phyloP scores from a whole-genome alignment of 2,797 vertebrate species.

The Ctenopoma multispine region DNA sequence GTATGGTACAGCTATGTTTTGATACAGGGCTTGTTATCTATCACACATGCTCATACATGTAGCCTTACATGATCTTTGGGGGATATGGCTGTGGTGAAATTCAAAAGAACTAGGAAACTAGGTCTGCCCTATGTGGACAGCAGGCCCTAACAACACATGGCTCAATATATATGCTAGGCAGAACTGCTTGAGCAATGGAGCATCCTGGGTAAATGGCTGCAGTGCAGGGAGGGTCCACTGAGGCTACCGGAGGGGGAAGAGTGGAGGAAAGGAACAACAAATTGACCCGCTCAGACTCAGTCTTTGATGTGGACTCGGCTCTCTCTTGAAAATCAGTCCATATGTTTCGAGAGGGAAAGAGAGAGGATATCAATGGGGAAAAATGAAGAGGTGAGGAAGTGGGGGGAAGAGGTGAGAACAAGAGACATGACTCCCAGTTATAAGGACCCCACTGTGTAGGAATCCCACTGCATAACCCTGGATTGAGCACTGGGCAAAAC shows the following conservation, averaged over 20 bases:
- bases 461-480: conserved; percentile 73
- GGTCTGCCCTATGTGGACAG: conserved; percentile 44
- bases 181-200: conserved; percentile 48
- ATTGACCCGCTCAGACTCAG: conserved; percentile 76
- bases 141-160: conserved; percentile 51
- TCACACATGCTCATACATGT: conserved; percentile 57
- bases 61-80: conserved; percentile 56
- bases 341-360: conserved; percentile 69
- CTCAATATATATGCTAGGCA: conserved; percentile 48
- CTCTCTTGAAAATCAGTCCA: conserved; percentile 70
- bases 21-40: conserved; percentile 50
- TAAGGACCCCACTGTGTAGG: conserved; percentile 81
- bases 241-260: conserved; percentile 60
- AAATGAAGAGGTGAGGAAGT: conserved; percentile 77
- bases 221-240: conserved; percentile 60
- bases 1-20: conserved; percentile 59
- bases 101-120: conserved; percentile 40
- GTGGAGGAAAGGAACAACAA: conserved; percentile 76
- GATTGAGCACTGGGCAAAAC: conserved; percentile 73
- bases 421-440: conserved; percentile 80
- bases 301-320: conserved; percentile 77
- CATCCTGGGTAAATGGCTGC: conserved; percentile 69
- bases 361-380: conserved; percentile 69
- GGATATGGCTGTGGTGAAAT: conserved; percentile 55
- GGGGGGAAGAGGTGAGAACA: conserved; percentile 76